Base-by-base conservation (phyloP, 2,888 invertebrate genomes). In the Euzophera pinguis region DNA sequence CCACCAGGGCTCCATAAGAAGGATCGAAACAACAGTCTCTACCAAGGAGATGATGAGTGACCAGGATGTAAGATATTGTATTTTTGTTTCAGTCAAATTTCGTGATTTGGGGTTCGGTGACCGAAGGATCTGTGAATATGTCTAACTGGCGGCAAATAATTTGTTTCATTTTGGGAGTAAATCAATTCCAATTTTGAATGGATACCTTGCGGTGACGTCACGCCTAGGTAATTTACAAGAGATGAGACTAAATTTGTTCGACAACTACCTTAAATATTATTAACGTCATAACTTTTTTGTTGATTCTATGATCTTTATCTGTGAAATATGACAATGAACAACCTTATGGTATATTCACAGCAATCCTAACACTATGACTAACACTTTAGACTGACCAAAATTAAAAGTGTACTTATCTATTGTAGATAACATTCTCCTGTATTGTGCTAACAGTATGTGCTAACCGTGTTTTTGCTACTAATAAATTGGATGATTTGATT, bases 21-120 rank as follows among this genome's bases (percentile, higher is more conserved):
- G 97, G 65, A 97, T 97, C 69, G 97, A 97, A 78, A 97, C 97
- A 29, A 97, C 97, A 0, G 96, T 97, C 9, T 97, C 97, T 16
- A 98, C 97, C 22, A 97, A 97, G 81, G 97, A 97, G 84, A 98
- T 98, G 97, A 97, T 98, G 91, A 96, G 95, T 60, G 97, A 97
- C 69, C 96, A 96, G 70, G 97, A 97, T 82, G 97, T 97, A 83
- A 95, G 96, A 39, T 14, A 14, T 41, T 48, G n/a, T n/a, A n/a
- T n/a, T n/a, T n/a, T n/a, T n/a, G n/a, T n/a, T n/a, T n/a, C n/a
- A n/a, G n/a, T n/a, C n/a, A n/a, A n/a, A 35, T 35, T n/a, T 22
- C 27, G n/a, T 2, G 7, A 13, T 22, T 8, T 41, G 3, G 38
- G 7, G 7, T 37, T 37, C 2, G 37, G 4, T 32, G 8, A 32